A percentile compares a stretch with the other conserved stretches of the same genome.
Conservation (phyloP, 2,797 vertebrate genomes). For the Myotis planiceps region DNA sequence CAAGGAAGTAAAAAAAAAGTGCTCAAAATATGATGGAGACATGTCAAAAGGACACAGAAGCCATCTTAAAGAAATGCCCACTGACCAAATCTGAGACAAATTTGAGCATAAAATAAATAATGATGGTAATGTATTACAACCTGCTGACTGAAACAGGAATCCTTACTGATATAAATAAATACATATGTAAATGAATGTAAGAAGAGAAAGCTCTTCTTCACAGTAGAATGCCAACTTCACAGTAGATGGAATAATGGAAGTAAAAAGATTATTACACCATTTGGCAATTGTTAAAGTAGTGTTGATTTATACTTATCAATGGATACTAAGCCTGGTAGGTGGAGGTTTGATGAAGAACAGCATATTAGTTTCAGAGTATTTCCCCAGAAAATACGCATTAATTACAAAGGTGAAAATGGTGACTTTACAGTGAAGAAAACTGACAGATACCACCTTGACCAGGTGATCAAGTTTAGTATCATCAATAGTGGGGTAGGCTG, state of each 20-base stretch:
- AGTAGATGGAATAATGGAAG: neutral
- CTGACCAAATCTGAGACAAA: neutral
- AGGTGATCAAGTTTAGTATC: neutral
- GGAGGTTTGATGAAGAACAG: neutral
- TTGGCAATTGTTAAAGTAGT: neutral
- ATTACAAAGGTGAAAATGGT: neutral
- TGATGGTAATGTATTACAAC: neutral
- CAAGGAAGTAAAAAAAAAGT: neutral
- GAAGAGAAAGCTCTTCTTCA: neutral
- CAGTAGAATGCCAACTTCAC: neutral
- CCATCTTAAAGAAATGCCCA: neutral
- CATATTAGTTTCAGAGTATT: conserved; percentile 37
- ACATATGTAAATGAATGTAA: neutral
- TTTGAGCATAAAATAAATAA: neutral
- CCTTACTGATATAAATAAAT: neutral
- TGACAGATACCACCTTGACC: neutral
- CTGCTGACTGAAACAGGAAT: neutral
- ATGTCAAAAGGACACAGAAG: neutral
- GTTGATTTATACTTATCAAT: neutral
- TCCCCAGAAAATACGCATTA: neutral
- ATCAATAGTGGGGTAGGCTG: neutral
- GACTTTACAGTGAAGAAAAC: neutral
- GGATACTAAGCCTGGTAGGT: neutral
- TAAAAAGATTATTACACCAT: neutral
- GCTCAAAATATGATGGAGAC: neutral